Evolutionary conservation across 2,113 vertebrate genomes (phyloP).

Genomic region (Oncorhynchus tshawytscha): DNA sequence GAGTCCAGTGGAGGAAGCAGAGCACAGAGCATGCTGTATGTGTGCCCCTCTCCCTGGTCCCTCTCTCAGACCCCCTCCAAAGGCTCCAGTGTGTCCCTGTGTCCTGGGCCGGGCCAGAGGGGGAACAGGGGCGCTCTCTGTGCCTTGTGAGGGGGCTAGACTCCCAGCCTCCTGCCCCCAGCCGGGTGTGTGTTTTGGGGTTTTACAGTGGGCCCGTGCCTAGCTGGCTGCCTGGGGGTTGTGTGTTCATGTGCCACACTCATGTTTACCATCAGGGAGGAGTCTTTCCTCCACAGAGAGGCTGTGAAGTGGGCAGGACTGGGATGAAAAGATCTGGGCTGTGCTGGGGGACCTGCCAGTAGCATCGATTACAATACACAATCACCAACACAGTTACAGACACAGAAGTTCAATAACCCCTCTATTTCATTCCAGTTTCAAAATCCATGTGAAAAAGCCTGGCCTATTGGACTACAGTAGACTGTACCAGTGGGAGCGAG

Average conservation of each 20-base stretch:
- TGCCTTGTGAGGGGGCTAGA: conserved; percentile 13
- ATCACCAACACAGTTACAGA: no score
- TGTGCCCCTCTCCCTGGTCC: conserved; percentile 26
- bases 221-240: not conserved
- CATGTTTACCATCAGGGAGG: conserved; percentile 54
- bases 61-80: conserved; percentile 36
- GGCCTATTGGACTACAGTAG: no score
- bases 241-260: conserved; percentile 56
- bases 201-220: conserved; percentile 27
- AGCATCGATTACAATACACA: conserved; percentile 31
- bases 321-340: conserved; percentile 33
- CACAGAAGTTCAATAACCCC: no score
- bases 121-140: conserved; percentile 60
- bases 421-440: no score
- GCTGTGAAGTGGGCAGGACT: conserved; percentile 50
- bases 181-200: conserved; percentile 35
- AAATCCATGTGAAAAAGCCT: not conserved
- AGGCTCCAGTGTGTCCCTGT: conserved; percentile 49
- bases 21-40: conserved; percentile 56
- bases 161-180: conserved; percentile 9
- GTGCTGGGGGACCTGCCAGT: conserved; percentile 10
- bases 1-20: conserved; percentile 40
- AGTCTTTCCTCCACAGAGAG: conserved; percentile 17
- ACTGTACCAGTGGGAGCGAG: no score
- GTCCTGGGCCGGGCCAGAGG: conserved; percentile 11